These are phyloP conservation scores for Pseudolaguvia tuberculata DNA, from an alignment of 2,113 vertebrate genomes.

Conservation along the genomic window DNA sequence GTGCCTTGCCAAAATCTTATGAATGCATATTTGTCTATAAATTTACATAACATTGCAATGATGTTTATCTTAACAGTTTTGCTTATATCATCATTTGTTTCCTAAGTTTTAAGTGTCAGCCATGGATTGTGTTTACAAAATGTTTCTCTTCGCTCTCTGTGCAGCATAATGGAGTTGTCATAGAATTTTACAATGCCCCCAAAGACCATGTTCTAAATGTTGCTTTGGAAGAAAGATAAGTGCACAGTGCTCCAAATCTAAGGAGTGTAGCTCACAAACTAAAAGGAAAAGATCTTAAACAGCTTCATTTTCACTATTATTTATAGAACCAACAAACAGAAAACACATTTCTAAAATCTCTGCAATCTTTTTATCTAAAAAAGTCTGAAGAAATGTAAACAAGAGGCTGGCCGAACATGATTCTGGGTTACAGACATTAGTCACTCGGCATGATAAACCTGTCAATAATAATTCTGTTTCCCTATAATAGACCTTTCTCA, in stretches of 20 bases:
- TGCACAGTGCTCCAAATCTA: background rate
- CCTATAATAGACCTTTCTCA: slow-evolving; percentile 8
- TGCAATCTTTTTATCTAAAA: slow-evolving; percentile 5
- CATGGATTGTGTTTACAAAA: background rate
- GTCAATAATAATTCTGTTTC: slow-evolving; percentile 42
- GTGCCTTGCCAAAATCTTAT: too few species aligned
- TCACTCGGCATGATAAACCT: slow-evolving; percentile 25
- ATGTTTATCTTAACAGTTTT: background rate
- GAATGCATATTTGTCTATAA: too few species aligned
- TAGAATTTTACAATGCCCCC: slow-evolving; percentile 18
- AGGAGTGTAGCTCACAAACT: background rate
- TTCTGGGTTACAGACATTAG: slow-evolving; percentile 40
- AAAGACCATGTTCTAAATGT: slow-evolving; percentile 11
- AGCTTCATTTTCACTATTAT: slow-evolving; percentile 21
- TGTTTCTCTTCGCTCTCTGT: background rate
- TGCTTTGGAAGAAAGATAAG: slow-evolving; percentile 15
- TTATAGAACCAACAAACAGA: slow-evolving; percentile 37
- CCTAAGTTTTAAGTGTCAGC: background rate
- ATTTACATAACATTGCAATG: background rate
- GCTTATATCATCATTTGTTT: background rate
- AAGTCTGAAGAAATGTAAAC: slow-evolving; percentile 33
- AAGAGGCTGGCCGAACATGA: slow-evolving; percentile 38
- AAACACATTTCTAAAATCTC: slow-evolving; percentile 35
- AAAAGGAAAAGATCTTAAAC: slow-evolving; percentile 20
- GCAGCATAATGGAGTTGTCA: background rate